Conservation (phyloP, 1,140 invertebrate genomes). For the Aphis craccivora region DNA sequence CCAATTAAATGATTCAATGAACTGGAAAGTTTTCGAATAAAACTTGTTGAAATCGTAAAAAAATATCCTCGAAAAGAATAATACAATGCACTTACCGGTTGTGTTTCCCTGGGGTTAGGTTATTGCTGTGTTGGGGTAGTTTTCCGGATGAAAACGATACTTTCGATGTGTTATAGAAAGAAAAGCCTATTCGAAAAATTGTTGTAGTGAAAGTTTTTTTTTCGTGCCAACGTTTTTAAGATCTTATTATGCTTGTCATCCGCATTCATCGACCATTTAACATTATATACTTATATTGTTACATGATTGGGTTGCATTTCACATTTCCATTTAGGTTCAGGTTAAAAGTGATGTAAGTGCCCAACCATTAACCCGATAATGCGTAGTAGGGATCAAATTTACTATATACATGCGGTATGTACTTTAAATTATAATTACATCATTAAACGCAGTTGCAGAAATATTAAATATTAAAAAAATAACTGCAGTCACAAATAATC, state of each 20-base stretch:
- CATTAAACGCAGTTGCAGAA: background rate
- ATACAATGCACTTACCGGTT: constrained; percentile 31
- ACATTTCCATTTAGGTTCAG: constrained; percentile 10
- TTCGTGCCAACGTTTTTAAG: background rate
- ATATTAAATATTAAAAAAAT: background rate
- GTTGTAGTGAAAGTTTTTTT: background rate
- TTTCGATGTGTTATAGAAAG: constrained; percentile 38
- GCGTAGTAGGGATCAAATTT: background rate
- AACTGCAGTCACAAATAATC: background rate
- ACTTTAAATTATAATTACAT: background rate
- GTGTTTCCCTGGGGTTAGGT: constrained; percentile 39
- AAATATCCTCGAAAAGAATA: background rate
- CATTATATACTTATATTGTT: constrained; percentile 5
- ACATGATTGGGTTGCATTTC: constrained; percentile 42
- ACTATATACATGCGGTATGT: background rate
- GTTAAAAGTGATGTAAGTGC: background rate
- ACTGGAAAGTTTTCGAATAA: constrained; percentile 32
- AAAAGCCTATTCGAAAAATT: constrained; percentile 12
- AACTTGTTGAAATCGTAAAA: constrained; percentile 25
- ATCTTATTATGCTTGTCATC: constrained; percentile 34
- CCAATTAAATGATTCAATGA: constrained; percentile 42
- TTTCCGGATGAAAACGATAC: constrained; percentile 43
- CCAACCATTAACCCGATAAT: background rate
- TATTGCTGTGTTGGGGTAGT: constrained; percentile 22
- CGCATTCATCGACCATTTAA: constrained; percentile 10